Percentiles rank a stretch among this genome's conserved stretches.
Evolutionary conservation across 2,113 vertebrate species (phyloP).

Genomic region (Ictidomys tridecemlineatus): DNA sequence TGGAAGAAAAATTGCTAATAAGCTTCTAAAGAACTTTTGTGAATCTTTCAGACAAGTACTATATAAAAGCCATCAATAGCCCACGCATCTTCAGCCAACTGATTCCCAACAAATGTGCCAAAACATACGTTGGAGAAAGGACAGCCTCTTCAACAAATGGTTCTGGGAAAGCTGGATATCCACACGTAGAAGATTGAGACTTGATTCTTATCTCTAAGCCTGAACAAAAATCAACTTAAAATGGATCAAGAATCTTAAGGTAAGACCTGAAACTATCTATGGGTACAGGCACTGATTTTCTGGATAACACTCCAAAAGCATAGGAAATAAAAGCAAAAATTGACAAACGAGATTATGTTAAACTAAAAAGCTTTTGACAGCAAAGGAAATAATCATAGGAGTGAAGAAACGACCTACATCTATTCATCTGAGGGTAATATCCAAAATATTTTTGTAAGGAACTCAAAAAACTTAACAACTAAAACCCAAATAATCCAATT

Average conservation of each 20-base stretch:
- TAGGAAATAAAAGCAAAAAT: not conserved
- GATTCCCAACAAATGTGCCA: not conserved
- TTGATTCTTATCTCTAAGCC: not conserved
- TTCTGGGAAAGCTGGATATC: not conserved
- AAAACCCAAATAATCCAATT: not conserved
- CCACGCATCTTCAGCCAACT: not conserved
- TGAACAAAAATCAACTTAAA: not conserved
- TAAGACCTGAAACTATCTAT: not conserved
- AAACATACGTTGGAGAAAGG: not conserved
- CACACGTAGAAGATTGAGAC: not conserved
- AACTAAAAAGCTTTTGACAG: not conserved
- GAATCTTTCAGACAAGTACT: conserved; percentile 42
- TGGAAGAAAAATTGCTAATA: conserved; percentile 53
- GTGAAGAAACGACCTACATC: not conserved
- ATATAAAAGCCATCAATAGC: conserved; percentile 19
- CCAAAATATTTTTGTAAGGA: not conserved
- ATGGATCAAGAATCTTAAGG: not conserved
- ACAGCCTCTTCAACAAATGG: not conserved
- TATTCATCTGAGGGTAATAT: not conserved
- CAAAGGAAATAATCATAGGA: not conserved
- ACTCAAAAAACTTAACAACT: not conserved
- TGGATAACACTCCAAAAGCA: not conserved
- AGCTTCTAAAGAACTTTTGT: conserved; percentile 12
- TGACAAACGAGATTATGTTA: not conserved
- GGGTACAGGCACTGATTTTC: not conserved